Base-by-base conservation (phyloP, 2,113 vertebrate genomes). In the Serranochromis macrocephalus region DNA sequence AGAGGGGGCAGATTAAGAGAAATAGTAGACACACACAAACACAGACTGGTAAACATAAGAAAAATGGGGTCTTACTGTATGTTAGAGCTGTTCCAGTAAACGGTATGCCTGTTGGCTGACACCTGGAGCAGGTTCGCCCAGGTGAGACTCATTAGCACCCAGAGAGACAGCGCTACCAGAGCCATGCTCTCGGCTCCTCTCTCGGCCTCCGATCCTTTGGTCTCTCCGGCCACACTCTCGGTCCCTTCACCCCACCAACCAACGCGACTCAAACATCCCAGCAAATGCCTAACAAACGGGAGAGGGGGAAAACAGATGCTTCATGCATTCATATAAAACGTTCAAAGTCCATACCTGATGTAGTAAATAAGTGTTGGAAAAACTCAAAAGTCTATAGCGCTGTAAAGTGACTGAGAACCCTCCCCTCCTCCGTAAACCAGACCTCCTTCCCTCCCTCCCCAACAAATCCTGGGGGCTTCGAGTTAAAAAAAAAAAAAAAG, bases 11-110 rank as follows among this genome's bases (percentile, higher is more conserved):
- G 38, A 82, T 88, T 21, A 80, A 33, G 47, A 19, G 45, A 79
- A 61, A 84, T 57, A 24, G 47, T n/a, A 40, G 11, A 63, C 55
- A 68, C 57, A 81, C 71, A 55, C 49, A 58, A 19, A 38, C 24
- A 66, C 38, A 73, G 53, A 57, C 7, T 8, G 24, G 47, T 11
- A 63, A 42, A 53, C 9, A 66, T 12, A 45, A 49, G 29, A 53
- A 53, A 26, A 17, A 17, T n/a, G 33, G 9, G 42, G 6, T 88
- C 93, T 98, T 97, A 98, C 98, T 98, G 97, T 95, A 97, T 97
- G 96, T 98, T 98, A 93, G 97, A 98, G 96, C 97, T 98, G 97
- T 98, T 98, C 98, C 98, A 98, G 95, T 98, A 97, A 79, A 98
- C 97, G 55, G 98, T 97, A 90, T 98, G 98, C 86, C 98, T 96